Conservation (phyloP, 2,888 invertebrate species). For the Zygaena filipendulae region DNA sequence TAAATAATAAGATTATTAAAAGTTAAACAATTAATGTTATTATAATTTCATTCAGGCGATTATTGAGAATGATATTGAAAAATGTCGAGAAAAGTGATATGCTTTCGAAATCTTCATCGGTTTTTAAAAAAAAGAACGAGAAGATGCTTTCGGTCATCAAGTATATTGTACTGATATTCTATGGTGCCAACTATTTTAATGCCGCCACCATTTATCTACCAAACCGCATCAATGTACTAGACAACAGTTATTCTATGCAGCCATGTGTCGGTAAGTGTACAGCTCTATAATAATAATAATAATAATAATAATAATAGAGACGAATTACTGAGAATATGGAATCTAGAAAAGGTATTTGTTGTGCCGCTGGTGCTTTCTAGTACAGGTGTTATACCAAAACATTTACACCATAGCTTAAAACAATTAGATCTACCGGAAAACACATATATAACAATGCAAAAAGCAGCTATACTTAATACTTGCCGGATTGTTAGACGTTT, state of each 20-base stretch:
- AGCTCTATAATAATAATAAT: too few species aligned
- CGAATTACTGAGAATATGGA: too few species aligned
- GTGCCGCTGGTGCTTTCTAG: too few species aligned
- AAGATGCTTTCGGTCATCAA: slow-evolving; percentile 29
- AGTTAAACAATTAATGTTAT: not conserved
- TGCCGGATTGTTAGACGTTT: too few species aligned
- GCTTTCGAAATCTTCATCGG: slow-evolving; percentile 19
- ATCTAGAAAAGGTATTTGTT: too few species aligned
- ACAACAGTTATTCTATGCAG: slow-evolving; percentile 32
- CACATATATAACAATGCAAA: too few species aligned
- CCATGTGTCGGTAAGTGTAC: slow-evolving; percentile 46
- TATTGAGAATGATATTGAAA: slow-evolving; percentile 22
- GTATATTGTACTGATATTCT: slow-evolving; percentile 32
- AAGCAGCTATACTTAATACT: too few species aligned
- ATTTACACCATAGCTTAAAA: too few species aligned
- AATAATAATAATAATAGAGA: too few species aligned
- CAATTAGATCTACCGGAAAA: too few species aligned
- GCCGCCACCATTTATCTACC: slow-evolving; percentile 33
- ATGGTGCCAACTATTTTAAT: slow-evolving; percentile 24
- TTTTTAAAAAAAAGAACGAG: slow-evolving; percentile 23
- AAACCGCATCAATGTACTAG: slow-evolving; percentile 24
- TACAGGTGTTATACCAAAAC: too few species aligned
- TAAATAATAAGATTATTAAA: too few species aligned
- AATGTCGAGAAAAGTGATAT: slow-evolving; percentile 27
- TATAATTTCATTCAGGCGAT: slow-evolving; percentile 21